Conservation (phyloP, 35 echinoderm and acorn worm species). For the Amphiura filiformis region DNA sequence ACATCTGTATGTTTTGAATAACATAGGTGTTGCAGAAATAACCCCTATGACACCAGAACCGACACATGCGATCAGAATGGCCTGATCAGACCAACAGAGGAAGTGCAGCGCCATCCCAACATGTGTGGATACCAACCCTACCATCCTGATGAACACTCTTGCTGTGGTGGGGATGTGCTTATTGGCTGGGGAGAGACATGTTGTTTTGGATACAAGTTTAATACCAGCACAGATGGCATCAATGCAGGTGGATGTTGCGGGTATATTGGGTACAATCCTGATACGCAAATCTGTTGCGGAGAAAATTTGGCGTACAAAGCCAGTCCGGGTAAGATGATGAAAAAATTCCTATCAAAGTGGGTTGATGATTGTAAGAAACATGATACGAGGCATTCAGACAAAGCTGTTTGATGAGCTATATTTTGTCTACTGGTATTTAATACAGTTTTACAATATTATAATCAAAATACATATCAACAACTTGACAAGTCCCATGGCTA, state of each 20-base stretch:
- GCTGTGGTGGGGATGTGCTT: slow-evolving; percentile 20
- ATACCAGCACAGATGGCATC: slow-evolving; percentile 22
- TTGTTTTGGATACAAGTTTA: slow-evolving; percentile 6
- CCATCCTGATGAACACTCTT: slow-evolving; percentile 21
- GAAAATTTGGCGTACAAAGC: neutral
- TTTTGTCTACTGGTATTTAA: no score
- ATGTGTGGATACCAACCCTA: slow-evolving; percentile 25
- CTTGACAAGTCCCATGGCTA: no score
- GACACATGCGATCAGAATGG: slow-evolving; percentile 5
- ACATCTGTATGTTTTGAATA: no score
- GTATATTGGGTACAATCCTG: neutral
- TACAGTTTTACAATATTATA: no score
- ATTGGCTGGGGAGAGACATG: slow-evolving; percentile 47
- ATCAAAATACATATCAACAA: no score
- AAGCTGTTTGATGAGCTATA: no score
- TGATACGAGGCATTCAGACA: no score
- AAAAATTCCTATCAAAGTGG: neutral
- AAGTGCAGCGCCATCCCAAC: neutral
- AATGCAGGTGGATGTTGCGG: slow-evolving; percentile 10
- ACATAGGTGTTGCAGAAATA: slow-evolving; percentile 13
- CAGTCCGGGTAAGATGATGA: neutral
- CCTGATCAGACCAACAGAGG: neutral
- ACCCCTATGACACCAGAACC: slow-evolving; percentile 7
- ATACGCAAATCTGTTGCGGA: slow-evolving; percentile 4
- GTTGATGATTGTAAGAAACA: neutral